Conservation (phyloP, 2,888 invertebrate genomes). For the Phymatocera aterrima region DNA sequence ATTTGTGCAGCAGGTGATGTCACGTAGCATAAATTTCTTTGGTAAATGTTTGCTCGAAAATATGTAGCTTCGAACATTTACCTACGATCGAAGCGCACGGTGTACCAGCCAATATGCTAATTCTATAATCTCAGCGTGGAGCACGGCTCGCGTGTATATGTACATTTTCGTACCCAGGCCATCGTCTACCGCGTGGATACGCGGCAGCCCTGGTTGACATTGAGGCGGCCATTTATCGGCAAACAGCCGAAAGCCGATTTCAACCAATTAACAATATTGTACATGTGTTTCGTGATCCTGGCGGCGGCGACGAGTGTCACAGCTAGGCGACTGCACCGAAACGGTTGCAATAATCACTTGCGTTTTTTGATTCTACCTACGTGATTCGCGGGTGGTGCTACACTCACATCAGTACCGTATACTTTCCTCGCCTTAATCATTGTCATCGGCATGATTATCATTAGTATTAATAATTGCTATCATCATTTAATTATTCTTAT, state of each 20-base stretch:
- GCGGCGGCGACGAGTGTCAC: no score
- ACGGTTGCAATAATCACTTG: no score
- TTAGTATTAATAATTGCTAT: background rate
- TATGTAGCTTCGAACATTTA: background rate
- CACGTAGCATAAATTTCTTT: background rate
- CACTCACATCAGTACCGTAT: background rate
- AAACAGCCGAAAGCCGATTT: no score
- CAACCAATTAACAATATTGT: no score
- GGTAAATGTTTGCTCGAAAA: background rate
- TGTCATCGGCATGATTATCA: background rate
- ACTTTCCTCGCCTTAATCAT: background rate
- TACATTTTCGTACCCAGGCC: no score
- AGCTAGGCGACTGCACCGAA: no score
- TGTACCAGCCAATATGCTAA: background rate
- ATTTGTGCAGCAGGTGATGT: background rate
- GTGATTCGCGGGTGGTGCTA: no score
- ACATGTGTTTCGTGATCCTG: no score
- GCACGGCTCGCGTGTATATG: background rate
- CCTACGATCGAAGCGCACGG: background rate
- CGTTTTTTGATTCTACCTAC: no score
- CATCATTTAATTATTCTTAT: background rate
- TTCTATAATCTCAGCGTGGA: background rate
- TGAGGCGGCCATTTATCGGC: no score
- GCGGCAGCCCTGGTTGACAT: no score
- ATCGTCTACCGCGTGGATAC: no score